Conservation (phyloP, 1,140 invertebrate species). For the Drusus annulatus region DNA sequence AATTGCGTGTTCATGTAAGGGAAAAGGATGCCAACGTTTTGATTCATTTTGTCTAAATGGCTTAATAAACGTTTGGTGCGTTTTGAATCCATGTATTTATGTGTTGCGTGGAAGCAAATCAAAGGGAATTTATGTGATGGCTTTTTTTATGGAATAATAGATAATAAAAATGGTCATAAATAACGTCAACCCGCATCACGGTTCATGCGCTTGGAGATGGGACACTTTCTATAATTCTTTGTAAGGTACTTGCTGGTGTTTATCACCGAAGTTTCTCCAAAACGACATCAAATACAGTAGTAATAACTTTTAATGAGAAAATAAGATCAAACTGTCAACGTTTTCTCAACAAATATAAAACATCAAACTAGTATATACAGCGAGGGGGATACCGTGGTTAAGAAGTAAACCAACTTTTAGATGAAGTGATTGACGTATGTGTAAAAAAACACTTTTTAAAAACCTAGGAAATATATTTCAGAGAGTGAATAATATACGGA, state of each 20-base stretch:
- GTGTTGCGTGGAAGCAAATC: slow-evolving; percentile 1
- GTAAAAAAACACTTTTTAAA: too few species aligned
- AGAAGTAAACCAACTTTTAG: too few species aligned
- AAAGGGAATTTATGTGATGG: not conserved
- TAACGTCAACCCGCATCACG: slow-evolving; percentile 25
- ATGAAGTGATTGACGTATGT: too few species aligned
- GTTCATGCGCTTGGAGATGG: not conserved
- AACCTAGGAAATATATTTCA: too few species aligned
- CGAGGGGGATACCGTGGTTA: too few species aligned
- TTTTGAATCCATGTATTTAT: not conserved
- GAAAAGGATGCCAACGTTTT: slow-evolving; percentile 26
- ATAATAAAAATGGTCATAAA: slow-evolving; percentile 1
- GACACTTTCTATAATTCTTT: slow-evolving; percentile 10
- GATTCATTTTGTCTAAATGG: slow-evolving; percentile 34
- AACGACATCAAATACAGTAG: too few species aligned
- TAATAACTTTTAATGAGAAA: too few species aligned
- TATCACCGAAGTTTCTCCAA: too few species aligned
- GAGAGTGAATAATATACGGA: too few species aligned
- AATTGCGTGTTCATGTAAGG: slow-evolving; percentile 20
- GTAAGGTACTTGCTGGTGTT: not conserved
- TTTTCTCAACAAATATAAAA: too few species aligned
- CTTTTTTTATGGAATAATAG: not conserved
- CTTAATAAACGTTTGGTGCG: slow-evolving; percentile 35
- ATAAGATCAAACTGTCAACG: too few species aligned
- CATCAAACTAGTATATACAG: too few species aligned